phyloP scores from a whole-genome alignment of 2,113 vertebrate species.

The Oreochromis tanganicae region DNA sequence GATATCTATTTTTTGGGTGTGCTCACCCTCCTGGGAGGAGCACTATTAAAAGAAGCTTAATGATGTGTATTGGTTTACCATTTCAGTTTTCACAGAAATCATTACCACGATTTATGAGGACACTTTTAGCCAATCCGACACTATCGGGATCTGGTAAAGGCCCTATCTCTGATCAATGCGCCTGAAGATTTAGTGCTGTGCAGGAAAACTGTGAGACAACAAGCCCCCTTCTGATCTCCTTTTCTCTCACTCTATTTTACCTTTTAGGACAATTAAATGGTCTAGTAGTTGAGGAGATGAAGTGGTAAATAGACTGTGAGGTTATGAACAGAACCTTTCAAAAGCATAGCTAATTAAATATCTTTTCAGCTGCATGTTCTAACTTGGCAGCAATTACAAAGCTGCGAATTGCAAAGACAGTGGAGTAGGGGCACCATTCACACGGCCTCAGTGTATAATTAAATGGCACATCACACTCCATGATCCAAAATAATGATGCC shows the following conservation, averaged over 20 bases:
- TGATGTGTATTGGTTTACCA: constrained; percentile 61
- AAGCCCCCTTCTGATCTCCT: neutral
- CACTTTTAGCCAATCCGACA: constrained; percentile 42
- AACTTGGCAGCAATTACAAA: constrained; percentile 45
- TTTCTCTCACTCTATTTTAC: constrained; percentile 14
- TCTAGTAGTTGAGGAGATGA: neutral
- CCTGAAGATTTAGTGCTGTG: constrained; percentile 27
- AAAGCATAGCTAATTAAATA: constrained; percentile 36
- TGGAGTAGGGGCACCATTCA: neutral
- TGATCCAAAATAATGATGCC: constrained; percentile 40
- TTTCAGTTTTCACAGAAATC: constrained; percentile 59
- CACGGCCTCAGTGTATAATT: constrained; percentile 37
- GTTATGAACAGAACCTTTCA: neutral
- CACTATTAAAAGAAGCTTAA: constrained; percentile 61
- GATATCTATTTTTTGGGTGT: neutral
- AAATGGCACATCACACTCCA: constrained; percentile 18
- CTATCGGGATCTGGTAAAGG: constrained; percentile 29
- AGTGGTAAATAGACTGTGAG: constrained; percentile 7
- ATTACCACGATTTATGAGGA: constrained; percentile 63
- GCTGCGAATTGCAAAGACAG: constrained; percentile 26
- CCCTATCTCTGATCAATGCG: constrained; percentile 49
- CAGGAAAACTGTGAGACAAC: constrained; percentile 26
- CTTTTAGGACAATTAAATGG: constrained; percentile 36
- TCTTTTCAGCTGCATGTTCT: constrained; percentile 36
- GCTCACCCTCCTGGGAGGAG: neutral